phyloP scores from a whole-genome alignment of 2,113 vertebrate genomes.

The Atherinomorus stipes region DNA sequence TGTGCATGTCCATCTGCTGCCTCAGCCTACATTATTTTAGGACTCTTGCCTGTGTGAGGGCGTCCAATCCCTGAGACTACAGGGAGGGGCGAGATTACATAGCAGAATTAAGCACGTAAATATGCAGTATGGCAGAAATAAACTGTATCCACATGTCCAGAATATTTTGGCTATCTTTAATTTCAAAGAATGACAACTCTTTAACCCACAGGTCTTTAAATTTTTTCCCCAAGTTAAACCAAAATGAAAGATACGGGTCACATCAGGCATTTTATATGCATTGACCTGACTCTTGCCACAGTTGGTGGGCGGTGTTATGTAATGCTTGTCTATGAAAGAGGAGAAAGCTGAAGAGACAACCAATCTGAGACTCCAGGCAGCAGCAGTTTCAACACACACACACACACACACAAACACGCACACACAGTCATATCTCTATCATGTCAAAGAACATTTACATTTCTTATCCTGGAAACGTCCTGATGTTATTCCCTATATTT shows the following conservation, averaged over 20 bases:
- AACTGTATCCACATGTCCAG: neutral
- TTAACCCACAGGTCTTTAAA: conserved; percentile 1
- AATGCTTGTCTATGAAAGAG: conserved; percentile 50
- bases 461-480: neutral
- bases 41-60: conserved; percentile 3
- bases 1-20: conserved; percentile 54
- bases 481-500: neutral
- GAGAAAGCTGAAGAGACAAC: conserved; percentile 62
- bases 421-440: conserved; percentile 2
- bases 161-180: neutral
- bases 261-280: neutral
- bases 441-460: conserved; percentile 22
- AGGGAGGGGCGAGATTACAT: neutral
- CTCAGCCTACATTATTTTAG: conserved; percentile 35
- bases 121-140: neutral
- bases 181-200: neutral
- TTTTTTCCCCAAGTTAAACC: neutral
- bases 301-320: conserved; percentile 50
- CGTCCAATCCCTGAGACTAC: conserved; percentile 9
- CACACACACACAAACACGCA: too few species aligned
- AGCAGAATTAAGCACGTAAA: conserved; percentile 1
- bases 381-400: neutral
- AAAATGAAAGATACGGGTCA: conserved; percentile 14
- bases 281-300: conserved; percentile 3
- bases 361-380: conserved; percentile 44